Evolutionary conservation across 2,797 vertebrate genomes (phyloP).

Genomic region (Muscicapa comitata): DNA sequence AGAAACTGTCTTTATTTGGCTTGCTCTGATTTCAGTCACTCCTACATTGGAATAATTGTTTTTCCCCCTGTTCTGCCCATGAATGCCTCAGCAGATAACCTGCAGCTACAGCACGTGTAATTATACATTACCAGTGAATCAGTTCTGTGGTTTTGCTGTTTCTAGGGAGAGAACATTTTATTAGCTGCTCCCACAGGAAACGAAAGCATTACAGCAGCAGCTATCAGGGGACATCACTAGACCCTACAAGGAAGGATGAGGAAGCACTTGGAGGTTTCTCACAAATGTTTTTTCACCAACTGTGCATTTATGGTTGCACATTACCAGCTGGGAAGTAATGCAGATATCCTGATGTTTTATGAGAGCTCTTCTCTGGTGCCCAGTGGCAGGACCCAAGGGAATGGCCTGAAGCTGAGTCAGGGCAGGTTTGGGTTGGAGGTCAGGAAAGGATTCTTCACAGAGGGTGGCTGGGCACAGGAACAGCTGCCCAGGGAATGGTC

Average conservation of each 20-base stretch:
- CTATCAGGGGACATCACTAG: background rate
- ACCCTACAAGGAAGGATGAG: background rate
- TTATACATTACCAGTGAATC: slow-evolving; percentile 10
- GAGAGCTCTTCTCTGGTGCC: background rate
- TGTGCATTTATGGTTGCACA: background rate
- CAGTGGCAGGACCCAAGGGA: background rate
- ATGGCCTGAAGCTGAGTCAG: background rate
- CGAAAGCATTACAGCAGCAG: background rate
- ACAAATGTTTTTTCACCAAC: background rate
- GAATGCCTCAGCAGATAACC: slow-evolving; percentile 24
- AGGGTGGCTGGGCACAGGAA: background rate
- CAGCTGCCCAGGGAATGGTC: background rate
- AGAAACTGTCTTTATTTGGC: background rate
- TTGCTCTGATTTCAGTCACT: slow-evolving; percentile 4
- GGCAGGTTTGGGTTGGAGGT: background rate
- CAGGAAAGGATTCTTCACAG: background rate
- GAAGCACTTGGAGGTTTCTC: background rate
- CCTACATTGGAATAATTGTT: background rate
- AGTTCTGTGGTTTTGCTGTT: background rate
- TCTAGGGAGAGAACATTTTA: background rate
- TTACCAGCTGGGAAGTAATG: background rate
- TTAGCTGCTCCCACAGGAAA: background rate
- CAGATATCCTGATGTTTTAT: background rate
- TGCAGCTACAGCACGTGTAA: slow-evolving; percentile 15
- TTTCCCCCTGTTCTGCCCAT: background rate